Conservation (phyloP, 2,113 vertebrate species). For the Gila orcuttii region DNA sequence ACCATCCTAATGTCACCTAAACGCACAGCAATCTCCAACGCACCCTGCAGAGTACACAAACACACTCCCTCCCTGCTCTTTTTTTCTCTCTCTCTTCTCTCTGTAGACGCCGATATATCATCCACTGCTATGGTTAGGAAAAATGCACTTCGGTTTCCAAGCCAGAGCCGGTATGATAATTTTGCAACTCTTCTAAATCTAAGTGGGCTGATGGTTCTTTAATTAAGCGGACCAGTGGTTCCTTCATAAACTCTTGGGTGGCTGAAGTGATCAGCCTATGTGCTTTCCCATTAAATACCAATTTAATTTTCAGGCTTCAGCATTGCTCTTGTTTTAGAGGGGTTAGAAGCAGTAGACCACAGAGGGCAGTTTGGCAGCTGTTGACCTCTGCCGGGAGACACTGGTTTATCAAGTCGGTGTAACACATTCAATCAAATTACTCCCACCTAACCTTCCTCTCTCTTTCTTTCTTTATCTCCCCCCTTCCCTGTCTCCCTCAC, state of each 20-base stretch:
- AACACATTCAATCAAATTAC: slow-evolving; percentile 34
- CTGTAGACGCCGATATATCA: neutral
- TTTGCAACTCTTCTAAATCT: slow-evolving; percentile 67
- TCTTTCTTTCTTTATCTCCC: neutral
- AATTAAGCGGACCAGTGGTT: slow-evolving; percentile 67
- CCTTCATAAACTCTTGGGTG: slow-evolving; percentile 61
- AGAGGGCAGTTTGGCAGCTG: slow-evolving; percentile 1
- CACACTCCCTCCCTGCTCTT: slow-evolving; percentile 3
- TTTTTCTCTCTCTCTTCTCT: neutral
- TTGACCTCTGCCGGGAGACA: slow-evolving; percentile 29
- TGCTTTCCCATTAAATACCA: slow-evolving; percentile 69
- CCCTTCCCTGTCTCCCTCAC: neutral
- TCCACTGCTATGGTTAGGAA: slow-evolving; percentile 2
- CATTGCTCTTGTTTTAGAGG: slow-evolving; percentile 4
- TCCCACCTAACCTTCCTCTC: neutral
- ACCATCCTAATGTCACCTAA: slow-evolving; percentile 34
- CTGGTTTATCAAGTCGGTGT: slow-evolving; percentile 54
- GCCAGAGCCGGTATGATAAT: slow-evolving; percentile 51
- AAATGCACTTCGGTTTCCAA: neutral
- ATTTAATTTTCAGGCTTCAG: slow-evolving; percentile 46
- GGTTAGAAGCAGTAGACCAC: slow-evolving; percentile 10
- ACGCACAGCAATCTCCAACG: slow-evolving; percentile 8
- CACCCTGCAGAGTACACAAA: slow-evolving; percentile 14
- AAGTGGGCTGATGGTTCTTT: slow-evolving; percentile 67
- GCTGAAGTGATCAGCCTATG: slow-evolving; percentile 53